Evolutionary conservation across 1,140 invertebrate species (phyloP), one percentile per base, ranked within the genome.

Genomic region (Sesamia nonagrioides): DNA sequence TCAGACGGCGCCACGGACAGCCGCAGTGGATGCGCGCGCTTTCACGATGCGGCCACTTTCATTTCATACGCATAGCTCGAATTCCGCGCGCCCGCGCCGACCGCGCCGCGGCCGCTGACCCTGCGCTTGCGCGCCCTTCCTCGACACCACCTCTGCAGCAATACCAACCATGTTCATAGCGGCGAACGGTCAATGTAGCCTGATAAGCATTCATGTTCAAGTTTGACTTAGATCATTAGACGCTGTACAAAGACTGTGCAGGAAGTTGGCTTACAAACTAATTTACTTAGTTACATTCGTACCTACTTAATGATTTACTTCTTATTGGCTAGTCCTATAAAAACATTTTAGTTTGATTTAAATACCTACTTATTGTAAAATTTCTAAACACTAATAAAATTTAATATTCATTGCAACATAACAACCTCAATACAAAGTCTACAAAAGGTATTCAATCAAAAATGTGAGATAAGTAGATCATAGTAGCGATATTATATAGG

Each of bases 21-120:
- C 82, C 74, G 75, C 82, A 78, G 86, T 88, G 85, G 89, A 90
- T 91, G 91, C 91, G 93, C 91, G 93, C 92, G 93, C 93, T 95
- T 95, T 95, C 93, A 92, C 93, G 91, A 90, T 91, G 86, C 88
- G 90, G 90, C 91, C 91, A 94, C 93, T 94, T 94, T 94, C 92
- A 93, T 92, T 94, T 94, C 90, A 94, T 92, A 94, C 91, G 92
- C 93, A 94, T 94, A 93, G 89, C 89, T 94, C 87, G 91, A 91
- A 94, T 94, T 94, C 93, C 93, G 88, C 89, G 87, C 88, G 90
- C 85, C 88, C 84, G 88, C 88, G 86, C 87, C 89, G 91, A 88
- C 87, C 89, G 90, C 88, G 84, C 91, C 56, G 89, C 91, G 91
- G 93, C 88, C 93, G 93, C 88, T 93, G 93, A 94, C 93, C 93